Evolutionary conservation across 2,113 vertebrate genomes (phyloP), one percentile per base, ranked within the genome.

Genomic region (Edolisoma coerulescens): DNA sequence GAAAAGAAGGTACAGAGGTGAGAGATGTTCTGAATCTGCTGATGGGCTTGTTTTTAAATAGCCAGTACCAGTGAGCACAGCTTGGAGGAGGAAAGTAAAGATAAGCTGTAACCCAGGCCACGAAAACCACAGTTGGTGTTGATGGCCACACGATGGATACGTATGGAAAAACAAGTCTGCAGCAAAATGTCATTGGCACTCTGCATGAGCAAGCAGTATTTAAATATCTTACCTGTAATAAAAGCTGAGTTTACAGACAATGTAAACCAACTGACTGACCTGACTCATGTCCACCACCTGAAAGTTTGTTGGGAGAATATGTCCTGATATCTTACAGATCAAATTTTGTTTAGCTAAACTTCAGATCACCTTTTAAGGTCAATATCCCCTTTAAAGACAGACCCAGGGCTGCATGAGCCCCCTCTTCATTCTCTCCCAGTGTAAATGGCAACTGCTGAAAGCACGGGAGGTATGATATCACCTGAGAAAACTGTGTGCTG

Each of bases 231-330:
- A 44, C 19, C n/a, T 71, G 24, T 49, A 70, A 85, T 42, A 74
- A 93, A 84, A 52, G 19, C 16, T 22, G 67, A 80, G 11, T 50
- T 86, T 52, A 64, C 32, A 77, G 44, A 7, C 26, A 74, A 23
- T 1, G 1, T 67, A 73, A 63, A 35, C 7, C 17, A 79, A 12
- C 17, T 73, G 68, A 35, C 12, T 45, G 32, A n/a, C 28, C 10
- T 0, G 0, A 49, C 28, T 84, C 5, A 4, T 0, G 1, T 22
- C 16, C 26, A 63, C 41, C n/a, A 17, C 60, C 16, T 52, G 44
- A 22, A 69, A 45, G 12, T 11, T 6, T 0, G 0, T 67, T 50
- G 52, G 30, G 33, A 75, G 42, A 54, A 10, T 33, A 39, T 59
- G 41, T 80, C 45, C 47, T n/a, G 32, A 61, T 16, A 24, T 32